phyloP scores from a whole-genome alignment of 2,888 invertebrate species.

The Lucinisca nassula region DNA sequence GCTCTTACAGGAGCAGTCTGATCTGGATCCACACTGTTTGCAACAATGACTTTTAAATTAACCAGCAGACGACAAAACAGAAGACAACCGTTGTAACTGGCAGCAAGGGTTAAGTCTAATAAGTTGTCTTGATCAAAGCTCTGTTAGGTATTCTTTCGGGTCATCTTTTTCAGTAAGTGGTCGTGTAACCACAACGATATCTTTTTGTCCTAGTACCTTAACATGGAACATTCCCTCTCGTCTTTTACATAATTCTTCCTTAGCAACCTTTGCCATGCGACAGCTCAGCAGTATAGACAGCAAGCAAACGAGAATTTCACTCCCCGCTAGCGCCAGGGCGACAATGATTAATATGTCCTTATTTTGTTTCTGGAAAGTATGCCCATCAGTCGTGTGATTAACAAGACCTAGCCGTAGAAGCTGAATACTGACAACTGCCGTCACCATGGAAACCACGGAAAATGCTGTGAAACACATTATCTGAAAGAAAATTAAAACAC shows the following conservation, averaged over 20 bases:
- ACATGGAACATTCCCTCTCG: conserved; percentile 88
- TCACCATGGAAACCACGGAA: conserved; percentile 87
- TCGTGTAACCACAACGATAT: conserved; percentile 87
- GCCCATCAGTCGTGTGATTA: conserved; percentile 88
- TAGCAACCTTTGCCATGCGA: conserved; percentile 87
- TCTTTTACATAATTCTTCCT: conserved; percentile 86
- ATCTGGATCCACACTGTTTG: too few species aligned
- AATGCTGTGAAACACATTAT: conserved; percentile 88
- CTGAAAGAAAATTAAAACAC: conserved; percentile 76
- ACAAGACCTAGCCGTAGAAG: conserved; percentile 88
- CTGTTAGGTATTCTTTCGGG: conserved; percentile 65
- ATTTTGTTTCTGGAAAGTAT: conserved; percentile 87
- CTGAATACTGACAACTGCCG: conserved; percentile 88
- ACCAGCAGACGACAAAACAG: too few species aligned
- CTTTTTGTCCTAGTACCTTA: conserved; percentile 88
- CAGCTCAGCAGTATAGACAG: conserved; percentile 86
- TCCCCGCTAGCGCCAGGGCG: conserved; percentile 85
- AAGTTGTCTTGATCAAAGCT: neutral
- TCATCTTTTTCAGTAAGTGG: conserved; percentile 76
- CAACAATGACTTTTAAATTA: too few species aligned
- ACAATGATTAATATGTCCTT: conserved; percentile 87
- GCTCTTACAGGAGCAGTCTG: too few species aligned
- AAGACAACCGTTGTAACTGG: too few species aligned
- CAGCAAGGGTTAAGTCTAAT: neutral
- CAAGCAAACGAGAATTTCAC: conserved; percentile 87